Conservation (phyloP, 2,888 invertebrate species). For the Heliconius ismenius region DNA sequence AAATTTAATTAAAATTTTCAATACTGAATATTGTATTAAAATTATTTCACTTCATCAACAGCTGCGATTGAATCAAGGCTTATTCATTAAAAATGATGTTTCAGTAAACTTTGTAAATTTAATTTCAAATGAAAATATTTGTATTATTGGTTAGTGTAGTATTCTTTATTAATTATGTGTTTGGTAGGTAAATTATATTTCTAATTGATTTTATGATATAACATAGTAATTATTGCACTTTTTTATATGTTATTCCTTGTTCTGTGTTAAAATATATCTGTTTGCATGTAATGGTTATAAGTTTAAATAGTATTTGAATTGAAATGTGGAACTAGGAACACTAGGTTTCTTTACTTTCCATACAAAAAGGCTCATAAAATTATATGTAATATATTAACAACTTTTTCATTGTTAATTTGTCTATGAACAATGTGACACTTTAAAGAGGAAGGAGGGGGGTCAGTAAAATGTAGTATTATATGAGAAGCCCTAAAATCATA, state of each 20-base stretch:
- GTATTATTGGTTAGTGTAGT: background rate
- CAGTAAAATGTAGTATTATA: background rate
- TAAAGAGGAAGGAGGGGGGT: background rate
- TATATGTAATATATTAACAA: no score
- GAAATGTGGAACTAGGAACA: no score
- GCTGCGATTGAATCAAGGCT: background rate
- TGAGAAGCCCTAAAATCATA: background rate
- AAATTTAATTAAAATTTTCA: conserved; percentile 19
- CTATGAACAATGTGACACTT: background rate
- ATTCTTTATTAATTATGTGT: background rate
- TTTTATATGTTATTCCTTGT: no score
- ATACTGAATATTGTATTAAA: conserved; percentile 17
- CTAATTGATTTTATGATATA: no score
- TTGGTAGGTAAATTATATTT: background rate
- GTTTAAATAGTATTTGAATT: background rate
- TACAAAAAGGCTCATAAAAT: no score
- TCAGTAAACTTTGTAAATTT: conserved; percentile 7
- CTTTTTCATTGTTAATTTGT: background rate
- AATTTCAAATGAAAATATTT: background rate
- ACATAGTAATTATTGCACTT: no score
- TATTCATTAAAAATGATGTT: conserved; percentile 3
- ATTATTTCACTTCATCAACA: conserved; percentile 9
- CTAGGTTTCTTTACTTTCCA: no score
- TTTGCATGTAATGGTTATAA: background rate
- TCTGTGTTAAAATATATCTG: background rate